Evolutionary conservation across 2,113 vertebrate species (phyloP), one percentile per base, ranked within the genome.

Genomic region (Leucopsar rothschildi): DNA sequence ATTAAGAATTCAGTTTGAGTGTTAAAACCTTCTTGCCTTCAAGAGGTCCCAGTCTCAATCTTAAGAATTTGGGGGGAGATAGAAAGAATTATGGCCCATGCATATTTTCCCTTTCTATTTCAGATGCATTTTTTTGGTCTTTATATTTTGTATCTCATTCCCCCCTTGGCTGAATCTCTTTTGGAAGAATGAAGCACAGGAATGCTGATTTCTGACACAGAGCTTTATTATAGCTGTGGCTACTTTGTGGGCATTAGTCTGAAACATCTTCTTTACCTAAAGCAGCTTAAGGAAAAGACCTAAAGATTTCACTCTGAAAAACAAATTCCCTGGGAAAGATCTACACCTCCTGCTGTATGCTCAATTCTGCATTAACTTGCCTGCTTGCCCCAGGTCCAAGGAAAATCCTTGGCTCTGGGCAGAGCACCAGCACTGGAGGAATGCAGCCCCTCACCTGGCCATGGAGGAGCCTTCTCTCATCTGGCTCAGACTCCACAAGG

Each of bases 1-100:
- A 69, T 35, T 33, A 57, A 65, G 45, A 72, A 40, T 31, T n/a
- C 28, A 37, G 20, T 85, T 68, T 60, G 33, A 9, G 11, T 49
- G 11, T 40, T 66, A 69, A 69, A 88, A 29, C 6, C 2, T 22
- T 50, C 44, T 68, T 86, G 23, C 28, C 29, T 76, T 76, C 52
- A 71, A 60, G 21, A 75, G 49, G 37, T 52, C 61, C 61, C 3
- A 0, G 44, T 40, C 93, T 75, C 61, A 91, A 20, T 8, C 10
- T 87, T n/a, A 20, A 23, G 15, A 66, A 49, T 24, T 5, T 0
- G 2, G 1, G 1, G 2, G 15, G 11, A 56, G 16, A 33, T 7
- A 49, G 14, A 75, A 37, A 49, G 14, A 75, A 37, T 17, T 12
- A 60, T 8, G 2, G 13, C 19, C 15, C 19, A 13, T 42, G 60